Evolutionary conservation across 2,113 vertebrate species (phyloP), one percentile per base, ranked within the genome.

Genomic region (Protobothrops mucrosquamatus): DNA sequence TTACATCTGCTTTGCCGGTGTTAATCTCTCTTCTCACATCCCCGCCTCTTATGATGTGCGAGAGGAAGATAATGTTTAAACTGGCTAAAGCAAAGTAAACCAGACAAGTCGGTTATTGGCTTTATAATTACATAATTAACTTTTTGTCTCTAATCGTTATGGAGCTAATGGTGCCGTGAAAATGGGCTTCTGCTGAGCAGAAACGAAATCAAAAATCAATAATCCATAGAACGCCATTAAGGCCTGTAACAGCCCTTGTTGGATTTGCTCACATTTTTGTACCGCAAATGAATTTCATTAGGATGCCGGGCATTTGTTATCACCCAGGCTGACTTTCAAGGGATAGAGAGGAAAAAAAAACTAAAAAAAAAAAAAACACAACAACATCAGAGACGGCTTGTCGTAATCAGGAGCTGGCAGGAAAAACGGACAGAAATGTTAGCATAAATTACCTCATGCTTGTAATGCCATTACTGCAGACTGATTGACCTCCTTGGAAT

Each of bases 121-220:
- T 99, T 99, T 99, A 99, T 99, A 99, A 99, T 99, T 99, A 99
- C 99, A 99, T 99, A 99, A 99, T 99, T 99, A 99, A 99, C 99
- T 99, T 99, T 99, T 99, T 99, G 99, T 99, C 99, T 99, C 99
- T 99, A 99, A 99, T 99, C 99, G 98, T 99, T 99, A 99, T 98
- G 98, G 98, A 99, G 99, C 99, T 99, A 99, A 99, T 99, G 99
- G 99, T 98, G 99, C 99, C 96, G 98, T 98, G 99, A 98, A 99
- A 99, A 99, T 99, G 98, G 98, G 98, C 98, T 99, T 98, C 98
- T 99, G 98, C 98, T 97, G 98, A 98, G 98, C 98, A 98, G 98
- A 98, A 99, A 98, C 98, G 98, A 99, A 99, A 99, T 99, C 98
- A 99, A 99, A 99, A 99, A 99, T 99, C 99, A 99, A 99, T 99